Evolutionary conservation across 1,140 invertebrate genomes (phyloP), one percentile per base, ranked within the genome.

Genomic region (Orchesella cincta): DNA sequence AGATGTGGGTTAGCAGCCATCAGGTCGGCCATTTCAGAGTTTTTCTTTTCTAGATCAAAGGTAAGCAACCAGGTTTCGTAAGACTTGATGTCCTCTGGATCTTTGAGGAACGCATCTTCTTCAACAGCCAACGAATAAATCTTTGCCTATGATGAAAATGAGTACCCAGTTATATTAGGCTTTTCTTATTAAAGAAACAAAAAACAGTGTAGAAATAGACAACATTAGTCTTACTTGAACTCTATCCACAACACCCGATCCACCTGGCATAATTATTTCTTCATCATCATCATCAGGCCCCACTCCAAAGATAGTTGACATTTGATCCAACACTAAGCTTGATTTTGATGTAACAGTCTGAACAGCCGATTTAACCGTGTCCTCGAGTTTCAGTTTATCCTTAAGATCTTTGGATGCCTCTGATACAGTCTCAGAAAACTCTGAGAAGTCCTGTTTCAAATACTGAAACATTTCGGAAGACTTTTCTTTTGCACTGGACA

Each of bases 231-330:
- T 26, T 67, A 80, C 79, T 74, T 80, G 26, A 76, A 77, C 36
- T 33, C 78, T 73, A 77, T 64, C 76, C 28, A 73, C 71, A 74
- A 80, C 54, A 26, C 75, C 36, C 8, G 36, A 64, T 35, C 74
- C 67, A 14, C 35, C n/a, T 16, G 39, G 26, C 26, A 77, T 39
- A 3, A 78, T 46, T 57, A 81, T 51, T n/a, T 28, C 75, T 75
- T 82, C 81, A 52, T 82, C 81, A 29, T 80, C 81, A 77, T 82
- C 81, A 67, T 82, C 81, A 0, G 81, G 81, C 26, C 75, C 81
- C 0, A 82, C 79, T 8, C 81, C 81, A 73, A 82, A 82, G 34
- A 82, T 80, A 18, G 81, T 78, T 28, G 81, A 80, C 34, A 82
- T 75, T 76, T 82, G 81, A 33, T 82, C 81, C 62, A 82, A 28